phyloP scores from a whole-genome alignment of 2,113 vertebrate species.

The Pseudorhombus dupliciocellatus region DNA sequence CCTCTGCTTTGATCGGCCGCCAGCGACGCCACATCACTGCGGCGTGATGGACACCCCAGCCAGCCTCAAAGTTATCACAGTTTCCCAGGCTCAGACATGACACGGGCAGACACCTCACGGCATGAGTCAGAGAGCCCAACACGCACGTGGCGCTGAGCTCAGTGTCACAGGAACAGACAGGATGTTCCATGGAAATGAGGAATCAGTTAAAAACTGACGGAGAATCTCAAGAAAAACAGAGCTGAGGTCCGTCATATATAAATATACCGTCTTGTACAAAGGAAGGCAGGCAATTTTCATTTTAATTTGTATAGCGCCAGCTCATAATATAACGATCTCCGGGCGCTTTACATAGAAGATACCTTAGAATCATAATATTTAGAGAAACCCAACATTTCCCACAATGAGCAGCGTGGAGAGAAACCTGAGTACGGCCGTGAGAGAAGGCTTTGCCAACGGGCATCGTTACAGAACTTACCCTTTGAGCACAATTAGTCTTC shows the following conservation, averaged over 20 bases:
- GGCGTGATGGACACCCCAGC: conserved; percentile 15
- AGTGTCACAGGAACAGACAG: too few species aligned
- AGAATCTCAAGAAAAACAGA: not conserved
- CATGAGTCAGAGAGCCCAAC: not conserved
- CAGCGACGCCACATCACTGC: conserved; percentile 29
- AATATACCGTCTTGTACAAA: too few species aligned
- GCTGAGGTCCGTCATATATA: too few species aligned
- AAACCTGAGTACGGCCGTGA: not conserved
- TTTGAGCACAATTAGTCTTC: not conserved
- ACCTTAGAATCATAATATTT: too few species aligned
- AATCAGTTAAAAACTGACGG: not conserved
- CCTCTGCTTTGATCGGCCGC: conserved; percentile 40
- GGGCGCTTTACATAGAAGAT: too few species aligned
- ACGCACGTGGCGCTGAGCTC: too few species aligned
- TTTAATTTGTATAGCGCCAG: too few species aligned
- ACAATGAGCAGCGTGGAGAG: too few species aligned
- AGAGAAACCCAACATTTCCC: too few species aligned
- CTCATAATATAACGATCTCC: too few species aligned
- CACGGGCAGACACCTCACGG: not conserved
- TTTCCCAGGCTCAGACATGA: conserved; percentile 16
- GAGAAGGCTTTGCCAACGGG: conserved; percentile 15
- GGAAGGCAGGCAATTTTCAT: too few species aligned
- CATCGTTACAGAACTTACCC: conserved; percentile 18
- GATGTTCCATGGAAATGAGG: not conserved
- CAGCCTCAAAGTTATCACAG: conserved; percentile 25